Conservation (phyloP, 2,113 vertebrate genomes). For the Uropsilus gracilis region DNA sequence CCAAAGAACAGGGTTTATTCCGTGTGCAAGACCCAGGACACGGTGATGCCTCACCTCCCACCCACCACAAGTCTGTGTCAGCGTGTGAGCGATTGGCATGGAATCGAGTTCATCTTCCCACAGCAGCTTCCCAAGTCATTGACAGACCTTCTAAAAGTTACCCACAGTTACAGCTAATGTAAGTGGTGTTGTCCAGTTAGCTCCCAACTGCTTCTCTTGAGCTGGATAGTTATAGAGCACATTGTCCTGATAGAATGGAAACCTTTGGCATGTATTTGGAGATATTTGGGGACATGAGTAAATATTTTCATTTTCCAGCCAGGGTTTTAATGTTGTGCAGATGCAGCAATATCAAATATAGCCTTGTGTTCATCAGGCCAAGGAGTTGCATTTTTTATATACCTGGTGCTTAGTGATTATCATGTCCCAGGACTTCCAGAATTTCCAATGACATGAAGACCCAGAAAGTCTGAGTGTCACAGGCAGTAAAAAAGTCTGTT, state of each 20-base stretch:
- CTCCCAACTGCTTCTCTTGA: neutral
- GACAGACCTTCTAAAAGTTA: neutral
- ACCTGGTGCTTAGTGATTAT: neutral
- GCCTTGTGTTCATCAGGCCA: neutral
- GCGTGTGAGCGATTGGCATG: neutral
- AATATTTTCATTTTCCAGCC: constrained; percentile 21
- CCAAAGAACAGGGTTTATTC: neutral
- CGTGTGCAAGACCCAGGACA: neutral
- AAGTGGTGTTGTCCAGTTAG: neutral
- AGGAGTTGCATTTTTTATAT: neutral
- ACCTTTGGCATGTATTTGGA: neutral
- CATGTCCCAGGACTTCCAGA: neutral
- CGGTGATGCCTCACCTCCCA: neutral
- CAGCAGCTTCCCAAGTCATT: neutral
- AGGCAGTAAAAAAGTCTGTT: neutral
- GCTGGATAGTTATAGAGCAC: neutral
- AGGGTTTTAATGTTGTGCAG: constrained; percentile 27
- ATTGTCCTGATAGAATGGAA: neutral
- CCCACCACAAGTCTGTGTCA: neutral
- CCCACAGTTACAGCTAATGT: neutral
- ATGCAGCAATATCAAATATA: neutral
- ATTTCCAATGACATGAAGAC: constrained; percentile 12
- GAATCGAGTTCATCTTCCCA: constrained; percentile 12
- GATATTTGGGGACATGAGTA: neutral
- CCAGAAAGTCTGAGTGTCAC: neutral